Evolutionary conservation across 2,888 invertebrate species (phyloP).

Genomic region (Meteorus colon): DNA sequence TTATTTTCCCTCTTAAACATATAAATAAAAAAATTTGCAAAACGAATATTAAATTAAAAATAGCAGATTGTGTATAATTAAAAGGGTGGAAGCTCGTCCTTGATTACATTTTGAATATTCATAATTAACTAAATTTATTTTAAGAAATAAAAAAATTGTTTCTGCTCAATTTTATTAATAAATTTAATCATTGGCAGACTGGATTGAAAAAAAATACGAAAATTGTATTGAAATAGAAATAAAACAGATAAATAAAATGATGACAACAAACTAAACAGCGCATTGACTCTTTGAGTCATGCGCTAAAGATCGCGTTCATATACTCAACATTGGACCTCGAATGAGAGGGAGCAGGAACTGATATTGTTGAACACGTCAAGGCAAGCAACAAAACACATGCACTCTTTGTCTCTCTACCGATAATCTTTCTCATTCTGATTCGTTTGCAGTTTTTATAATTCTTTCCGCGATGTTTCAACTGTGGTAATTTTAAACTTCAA

Average conservation of each 20-base stretch:
- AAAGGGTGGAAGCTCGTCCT: too few relatives aligned
- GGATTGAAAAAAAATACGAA: not conserved
- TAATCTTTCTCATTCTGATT: constrained; percentile 20
- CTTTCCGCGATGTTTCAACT: not conserved
- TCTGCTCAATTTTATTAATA: too few relatives aligned
- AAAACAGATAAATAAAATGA: not conserved
- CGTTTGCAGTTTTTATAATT: not conserved
- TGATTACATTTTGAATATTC: too few relatives aligned
- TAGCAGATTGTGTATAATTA: too few relatives aligned
- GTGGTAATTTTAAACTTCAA: not conserved
- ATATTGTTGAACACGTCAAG: constrained; percentile 44
- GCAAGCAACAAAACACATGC: constrained; percentile 45
- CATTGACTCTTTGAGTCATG: constrained; percentile 60
- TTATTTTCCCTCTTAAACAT: too few relatives aligned
- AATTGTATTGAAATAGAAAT: not conserved
- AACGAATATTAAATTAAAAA: too few relatives aligned
- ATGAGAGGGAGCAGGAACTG: constrained; percentile 63
- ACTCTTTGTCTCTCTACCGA: constrained; percentile 13
- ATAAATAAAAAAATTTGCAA: too few relatives aligned
- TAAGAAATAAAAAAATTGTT: too few relatives aligned
- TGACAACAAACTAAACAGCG: constrained; percentile 44
- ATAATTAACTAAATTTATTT: too few relatives aligned
- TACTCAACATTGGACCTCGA: constrained; percentile 56
- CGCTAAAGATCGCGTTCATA: constrained; percentile 39
- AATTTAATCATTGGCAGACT: too few relatives aligned